phyloP scores from a whole-genome alignment of 2,888 invertebrate species.

The Plagodis dolabraria region DNA sequence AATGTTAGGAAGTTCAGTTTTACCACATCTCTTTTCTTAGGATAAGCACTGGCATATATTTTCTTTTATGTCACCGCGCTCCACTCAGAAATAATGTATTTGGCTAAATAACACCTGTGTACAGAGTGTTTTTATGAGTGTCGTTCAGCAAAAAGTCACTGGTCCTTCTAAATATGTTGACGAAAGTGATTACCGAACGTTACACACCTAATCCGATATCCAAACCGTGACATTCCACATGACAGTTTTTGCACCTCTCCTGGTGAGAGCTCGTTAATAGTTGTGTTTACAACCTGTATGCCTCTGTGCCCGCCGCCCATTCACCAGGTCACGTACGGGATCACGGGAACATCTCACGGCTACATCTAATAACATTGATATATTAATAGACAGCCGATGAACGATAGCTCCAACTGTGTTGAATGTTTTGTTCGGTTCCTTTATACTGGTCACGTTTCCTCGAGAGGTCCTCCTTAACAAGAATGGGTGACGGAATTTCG shows the following conservation, averaged over 20 bases:
- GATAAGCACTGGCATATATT: no score
- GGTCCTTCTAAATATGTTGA: conserved; percentile 23
- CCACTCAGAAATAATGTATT: no score
- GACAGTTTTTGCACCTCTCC: conserved; percentile 67
- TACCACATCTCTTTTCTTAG: no score
- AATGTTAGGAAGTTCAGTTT: no score
- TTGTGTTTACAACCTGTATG: conserved; percentile 80
- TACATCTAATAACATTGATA: conserved; percentile 61
- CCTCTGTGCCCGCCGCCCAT: conserved; percentile 65
- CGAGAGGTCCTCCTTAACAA: conserved; percentile 72
- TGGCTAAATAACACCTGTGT: no score
- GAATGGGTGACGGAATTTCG: conserved; percentile 62
- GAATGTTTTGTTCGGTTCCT: conserved; percentile 55
- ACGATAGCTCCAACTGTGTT: conserved; percentile 47
- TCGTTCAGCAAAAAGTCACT: no score
- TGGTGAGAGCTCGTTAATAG: conserved; percentile 70
- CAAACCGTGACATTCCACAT: conserved; percentile 51
- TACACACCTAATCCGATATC: conserved; percentile 26
- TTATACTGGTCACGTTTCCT: conserved; percentile 78
- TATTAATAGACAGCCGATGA: conserved; percentile 64
- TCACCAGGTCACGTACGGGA: conserved; percentile 73
- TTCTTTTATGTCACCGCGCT: no score
- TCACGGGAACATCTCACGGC: conserved; percentile 59
- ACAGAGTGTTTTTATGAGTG: no score
- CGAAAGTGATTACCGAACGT: conserved; percentile 21